These are phyloP conservation scores for Trissolcus brochymenae DNA, from an alignment of 2,888 invertebrate species.

Conservation along the genomic window DNA sequence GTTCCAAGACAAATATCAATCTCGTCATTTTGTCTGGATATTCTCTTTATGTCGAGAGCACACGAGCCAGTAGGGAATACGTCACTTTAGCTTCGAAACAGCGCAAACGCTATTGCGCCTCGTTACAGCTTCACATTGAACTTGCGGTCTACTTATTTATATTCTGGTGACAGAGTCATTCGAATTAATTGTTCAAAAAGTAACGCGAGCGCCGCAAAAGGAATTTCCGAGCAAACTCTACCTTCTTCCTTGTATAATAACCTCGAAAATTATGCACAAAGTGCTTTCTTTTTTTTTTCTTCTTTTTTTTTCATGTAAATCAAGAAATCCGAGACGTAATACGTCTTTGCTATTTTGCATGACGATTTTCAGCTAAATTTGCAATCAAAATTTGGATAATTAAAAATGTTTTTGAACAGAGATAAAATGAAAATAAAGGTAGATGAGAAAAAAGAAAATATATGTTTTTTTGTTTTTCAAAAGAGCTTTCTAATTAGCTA, in stretches of 20 bases:
- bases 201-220: neutral
- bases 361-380: too few species aligned
- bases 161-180: conserved; percentile 17
- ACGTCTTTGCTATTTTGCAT: too few species aligned
- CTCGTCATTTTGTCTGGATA: conserved; percentile 40
- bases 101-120: conserved; percentile 22
- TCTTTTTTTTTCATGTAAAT: neutral
- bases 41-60: conserved; percentile 37
- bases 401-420: too few species aligned
- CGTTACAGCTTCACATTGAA: conserved; percentile 41
- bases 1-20: conserved; percentile 45
- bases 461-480: neutral
- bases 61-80: conserved; percentile 36
- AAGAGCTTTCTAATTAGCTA: conserved; percentile 36
- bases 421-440: neutral
- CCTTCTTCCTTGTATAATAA: neutral
- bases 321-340: too few species aligned
- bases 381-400: too few species aligned
- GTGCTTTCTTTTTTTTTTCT: neutral
- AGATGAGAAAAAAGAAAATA: neutral
- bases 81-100: conserved; percentile 22
- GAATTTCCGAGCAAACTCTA: neutral
- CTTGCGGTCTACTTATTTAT: conserved; percentile 41
- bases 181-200: conserved; percentile 29
- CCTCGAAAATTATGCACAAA: neutral